Evolutionary conservation across 2,888 invertebrate genomes (phyloP), one percentile per base, ranked within the genome.

Genomic region (Muscina levida): DNA sequence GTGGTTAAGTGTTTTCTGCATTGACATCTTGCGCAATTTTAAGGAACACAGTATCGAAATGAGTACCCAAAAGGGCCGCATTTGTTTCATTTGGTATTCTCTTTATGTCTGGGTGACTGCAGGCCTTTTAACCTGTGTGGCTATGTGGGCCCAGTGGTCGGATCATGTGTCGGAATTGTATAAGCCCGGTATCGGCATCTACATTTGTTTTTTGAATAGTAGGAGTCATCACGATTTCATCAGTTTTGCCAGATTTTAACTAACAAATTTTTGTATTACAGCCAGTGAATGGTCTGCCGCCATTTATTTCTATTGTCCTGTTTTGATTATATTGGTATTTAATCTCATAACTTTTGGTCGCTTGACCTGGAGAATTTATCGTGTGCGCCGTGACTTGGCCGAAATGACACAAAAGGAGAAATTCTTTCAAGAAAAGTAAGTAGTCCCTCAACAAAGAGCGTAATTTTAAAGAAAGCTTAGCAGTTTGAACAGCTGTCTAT

Each of bases 1-100:
- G 88, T 96, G 96, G 96, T 92, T 96, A 86, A 95, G 95, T 87
- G 93, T 95, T 22, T 95, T 95, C 93, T 95, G 95, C 88, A 93
- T 95, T 88, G 95, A 96, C 87, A 94, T 95, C 85, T 95, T 94
- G 94, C 93, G 94, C 91, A 83, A 77, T 77, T 80, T 83, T 17
- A 70, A 80, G 11, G 78, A 74, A 13, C 59, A 66, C 44, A 46
- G 17, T 24, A 56, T 65, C 10, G 6, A 10, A 0, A 13, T 6
- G 19, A 62, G 17, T 13, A 4, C 26, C 13, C 15, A 11, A 1
- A 46, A 31, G 24, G 17, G 44, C 46, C 10, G 37, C 2, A 85
- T 80, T 75, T 73, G 82, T n/a, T 85, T 84, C 62, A 11, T 70
- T 6, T 48, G 76, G 0, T 85, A 84, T 46, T 77, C 83, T 1